Base-by-base conservation (phyloP, 2,113 vertebrate species). In the Brachyhypopomus occidentalis region DNA sequence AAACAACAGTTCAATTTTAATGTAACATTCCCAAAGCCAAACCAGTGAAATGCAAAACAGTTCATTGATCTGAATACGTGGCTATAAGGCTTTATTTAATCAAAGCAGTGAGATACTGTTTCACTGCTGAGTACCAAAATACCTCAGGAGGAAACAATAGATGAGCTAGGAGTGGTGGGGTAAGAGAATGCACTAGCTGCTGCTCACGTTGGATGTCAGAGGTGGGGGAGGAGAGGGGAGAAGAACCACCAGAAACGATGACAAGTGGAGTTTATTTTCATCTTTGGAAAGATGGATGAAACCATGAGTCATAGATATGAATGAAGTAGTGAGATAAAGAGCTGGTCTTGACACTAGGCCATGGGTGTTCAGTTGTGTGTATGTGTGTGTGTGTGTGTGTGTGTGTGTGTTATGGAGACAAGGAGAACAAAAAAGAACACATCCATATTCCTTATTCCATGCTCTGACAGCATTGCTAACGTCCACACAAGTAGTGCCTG, bases 131-230 rank as follows among this genome's bases (percentile, higher is more conserved):
- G 48, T 62, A 84, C 36, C 72, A 41, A 70, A 81, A 76, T 80
- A 76, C 27, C 34, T 48, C 52, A 70, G 48, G 55, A 38, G 5
- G 22, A 59, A 82, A 74, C 45, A 30, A 48, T 66, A 56, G 48
- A 79, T 23, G 67, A 41, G 34, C 80, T 85, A 79, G 75, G 79
- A 85, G 83, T 80, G 63, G 30, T 56, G 75, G 36, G 56, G 77
- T 82, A 45, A 48, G 77, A 79, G 67, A 58, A 23, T 27, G 27
- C 48, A 60, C 41, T 71, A 73, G 22, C 77, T 73, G 12, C 22
- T 72, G 17, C 72, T 69, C 66, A 17, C 69, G 55, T 20, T 16
- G 67, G 59, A 70, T 67, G 38, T 74, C 48, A 73, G 30, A 79
- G 38, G 55, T 67, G 23, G 64, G n/a, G 27, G 23, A 27, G 22